Conservation (phyloP, 2,888 invertebrate species). For the Pycnomerus fuliginosus region DNA sequence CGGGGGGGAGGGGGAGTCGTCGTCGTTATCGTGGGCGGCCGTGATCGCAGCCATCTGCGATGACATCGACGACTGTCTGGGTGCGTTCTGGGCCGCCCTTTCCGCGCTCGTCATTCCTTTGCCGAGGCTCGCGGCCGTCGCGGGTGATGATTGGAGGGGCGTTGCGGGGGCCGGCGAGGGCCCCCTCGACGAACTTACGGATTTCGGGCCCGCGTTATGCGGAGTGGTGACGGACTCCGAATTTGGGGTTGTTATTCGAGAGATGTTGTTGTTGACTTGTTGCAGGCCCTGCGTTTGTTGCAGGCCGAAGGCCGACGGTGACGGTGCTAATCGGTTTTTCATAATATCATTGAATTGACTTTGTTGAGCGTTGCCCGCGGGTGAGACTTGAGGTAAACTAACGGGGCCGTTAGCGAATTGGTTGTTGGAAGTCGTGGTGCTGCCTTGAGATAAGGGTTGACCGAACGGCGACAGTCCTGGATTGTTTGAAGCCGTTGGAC, state of each 20-base stretch:
- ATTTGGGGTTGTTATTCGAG: constrained; percentile 47
- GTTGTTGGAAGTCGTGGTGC: constrained; percentile 32
- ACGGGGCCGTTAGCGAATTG: constrained; percentile 55
- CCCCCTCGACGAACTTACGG: constrained; percentile 62
- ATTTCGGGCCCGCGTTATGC: constrained; percentile 62
- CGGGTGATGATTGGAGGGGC: constrained; percentile 49
- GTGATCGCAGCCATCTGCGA: constrained; percentile 74
- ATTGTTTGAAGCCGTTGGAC: constrained; percentile 64
- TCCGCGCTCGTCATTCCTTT: constrained; percentile 59
- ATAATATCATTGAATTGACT: constrained; percentile 60
- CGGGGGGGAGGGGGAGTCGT: constrained; percentile 62
- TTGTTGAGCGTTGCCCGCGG: constrained; percentile 45
- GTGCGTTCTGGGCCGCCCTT: constrained; percentile 55
- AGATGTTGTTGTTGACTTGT: constrained; percentile 33
- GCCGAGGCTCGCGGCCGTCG: constrained; percentile 52
- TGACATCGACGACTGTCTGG: constrained; percentile 59
- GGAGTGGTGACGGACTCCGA: constrained; percentile 55
- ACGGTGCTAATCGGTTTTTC: constrained; percentile 57
- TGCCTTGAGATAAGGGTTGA: constrained; percentile 55
- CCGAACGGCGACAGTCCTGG: constrained; percentile 73
- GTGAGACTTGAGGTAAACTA: constrained; percentile 48
- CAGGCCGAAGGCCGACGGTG: constrained; percentile 47
- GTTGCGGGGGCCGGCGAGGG: constrained; percentile 57
- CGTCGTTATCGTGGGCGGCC: constrained; percentile 66
- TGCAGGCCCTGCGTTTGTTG: constrained; percentile 41